phyloP scores from a whole-genome alignment of 37 sponge, comb jelly and placozoan genomes.

The Cliona cf. orientalis region DNA sequence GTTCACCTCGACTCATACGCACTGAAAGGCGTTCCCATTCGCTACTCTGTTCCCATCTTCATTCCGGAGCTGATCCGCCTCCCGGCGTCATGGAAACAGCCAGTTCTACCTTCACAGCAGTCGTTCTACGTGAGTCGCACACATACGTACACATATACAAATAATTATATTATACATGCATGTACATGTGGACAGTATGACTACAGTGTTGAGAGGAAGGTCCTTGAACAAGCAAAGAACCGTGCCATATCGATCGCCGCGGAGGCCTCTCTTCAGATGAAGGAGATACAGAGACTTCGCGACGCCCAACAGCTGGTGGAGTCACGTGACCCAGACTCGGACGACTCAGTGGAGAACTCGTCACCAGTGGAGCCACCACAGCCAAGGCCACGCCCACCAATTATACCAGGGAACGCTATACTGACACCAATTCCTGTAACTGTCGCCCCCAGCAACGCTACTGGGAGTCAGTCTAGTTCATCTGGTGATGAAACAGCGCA shows the following conservation, averaged over 20 bases:
- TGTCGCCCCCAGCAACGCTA: background rate
- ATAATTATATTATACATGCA: too few species aligned
- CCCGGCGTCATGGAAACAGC: constrained; percentile 29
- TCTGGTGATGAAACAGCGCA: background rate
- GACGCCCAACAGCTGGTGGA: too few species aligned
- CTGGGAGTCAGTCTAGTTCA: background rate
- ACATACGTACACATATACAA: too few species aligned
- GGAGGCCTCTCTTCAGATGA: constrained; percentile 40
- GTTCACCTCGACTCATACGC: constrained; percentile 43
- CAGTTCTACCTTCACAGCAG: constrained; percentile 25
- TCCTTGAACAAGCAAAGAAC: constrained; percentile 48
- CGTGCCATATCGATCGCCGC: constrained; percentile 36
- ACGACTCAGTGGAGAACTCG: background rate
- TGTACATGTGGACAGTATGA: constrained; percentile 47
- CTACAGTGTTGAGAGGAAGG: constrained; percentile 38
- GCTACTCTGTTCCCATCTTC: constrained; percentile 34
- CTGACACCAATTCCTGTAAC: constrained; percentile 50
- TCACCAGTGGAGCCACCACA: background rate
- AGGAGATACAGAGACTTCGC: background rate
- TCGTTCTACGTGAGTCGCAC: constrained; percentile 23
- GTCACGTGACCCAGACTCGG: too few species aligned
- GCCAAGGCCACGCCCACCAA: constrained; percentile 3
- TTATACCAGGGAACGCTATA: constrained; percentile 5
- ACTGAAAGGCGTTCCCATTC: constrained; percentile 38
- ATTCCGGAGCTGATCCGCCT: constrained; percentile 23